Conservation (phyloP, 2,113 vertebrate species). For the Microtus ochrogaster region DNA sequence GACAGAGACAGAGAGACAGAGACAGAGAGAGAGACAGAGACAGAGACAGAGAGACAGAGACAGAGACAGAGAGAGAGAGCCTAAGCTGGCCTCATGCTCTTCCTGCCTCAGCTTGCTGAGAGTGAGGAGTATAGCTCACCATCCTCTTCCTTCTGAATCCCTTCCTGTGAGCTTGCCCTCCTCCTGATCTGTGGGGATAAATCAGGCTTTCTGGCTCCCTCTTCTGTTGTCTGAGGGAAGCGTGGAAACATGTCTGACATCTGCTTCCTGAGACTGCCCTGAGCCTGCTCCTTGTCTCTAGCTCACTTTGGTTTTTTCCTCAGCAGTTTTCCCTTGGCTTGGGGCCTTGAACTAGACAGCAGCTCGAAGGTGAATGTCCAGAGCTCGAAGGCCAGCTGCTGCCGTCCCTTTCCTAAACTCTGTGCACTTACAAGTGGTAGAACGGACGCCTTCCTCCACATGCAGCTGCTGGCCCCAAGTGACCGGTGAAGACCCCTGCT, state of each 20-base stretch:
- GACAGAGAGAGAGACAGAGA: too few species aligned
- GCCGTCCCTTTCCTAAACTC: not conserved
- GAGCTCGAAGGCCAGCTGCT: not conserved
- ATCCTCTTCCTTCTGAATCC: not conserved
- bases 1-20: too few species aligned
- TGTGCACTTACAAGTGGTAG: not conserved
- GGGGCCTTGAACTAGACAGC: not conserved
- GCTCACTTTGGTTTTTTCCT: not conserved
- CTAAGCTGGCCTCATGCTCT: not conserved
- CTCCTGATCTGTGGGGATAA: not conserved
- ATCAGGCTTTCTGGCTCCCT: slow-evolving; percentile 37
- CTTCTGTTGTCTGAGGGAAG: slow-evolving; percentile 54
- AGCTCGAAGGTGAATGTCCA: not conserved
- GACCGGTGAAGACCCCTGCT: not conserved
- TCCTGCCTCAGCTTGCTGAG: not conserved
- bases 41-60: not conserved
- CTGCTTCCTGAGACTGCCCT: not conserved
- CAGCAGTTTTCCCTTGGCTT: not conserved
- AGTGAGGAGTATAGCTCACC: too few species aligned
- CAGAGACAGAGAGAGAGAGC: too few species aligned
- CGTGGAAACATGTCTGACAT: not conserved
- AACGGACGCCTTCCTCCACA: not conserved
- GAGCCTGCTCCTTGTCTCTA: not conserved
- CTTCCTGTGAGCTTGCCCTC: not conserved
- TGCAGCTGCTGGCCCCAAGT: not conserved